These are phyloP conservation scores for Mesorhabditis sp. DNA, from an alignment of 2,888 invertebrate genomes.

Conservation along the genomic window DNA sequence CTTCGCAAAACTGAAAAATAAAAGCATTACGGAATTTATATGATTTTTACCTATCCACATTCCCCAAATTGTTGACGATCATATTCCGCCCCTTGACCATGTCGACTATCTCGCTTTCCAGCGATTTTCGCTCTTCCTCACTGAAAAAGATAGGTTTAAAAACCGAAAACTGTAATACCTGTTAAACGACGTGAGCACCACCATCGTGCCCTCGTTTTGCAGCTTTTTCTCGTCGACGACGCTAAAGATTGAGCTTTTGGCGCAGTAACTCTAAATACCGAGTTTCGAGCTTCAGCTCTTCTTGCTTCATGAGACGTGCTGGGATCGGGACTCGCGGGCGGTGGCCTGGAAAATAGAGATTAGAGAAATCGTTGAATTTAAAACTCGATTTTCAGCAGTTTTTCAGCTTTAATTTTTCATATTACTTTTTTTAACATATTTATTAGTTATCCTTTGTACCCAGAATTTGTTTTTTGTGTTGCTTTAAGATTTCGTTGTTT, in stretches of 20 bases:
- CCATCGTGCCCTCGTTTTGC: constrained; percentile 16
- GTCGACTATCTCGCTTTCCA: constrained; percentile 13
- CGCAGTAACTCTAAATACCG: not conserved
- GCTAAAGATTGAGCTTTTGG: not conserved
- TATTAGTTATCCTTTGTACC: too few species aligned
- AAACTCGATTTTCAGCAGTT: too few species aligned
- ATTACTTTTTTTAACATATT: too few species aligned
- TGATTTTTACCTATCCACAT: constrained; percentile 10
- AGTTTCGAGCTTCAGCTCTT: not conserved
- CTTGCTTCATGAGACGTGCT: constrained; percentile 7
- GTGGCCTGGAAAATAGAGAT: not conserved
- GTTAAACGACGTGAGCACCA: constrained; percentile 15
- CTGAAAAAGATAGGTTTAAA: constrained; percentile 7
- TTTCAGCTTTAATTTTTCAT: too few species aligned
- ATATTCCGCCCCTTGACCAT: constrained; percentile 12
- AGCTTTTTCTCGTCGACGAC: not conserved
- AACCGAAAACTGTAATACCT: not conserved
- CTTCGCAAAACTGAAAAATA: constrained; percentile 8
- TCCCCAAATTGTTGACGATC: constrained; percentile 13
- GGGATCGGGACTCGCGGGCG: constrained; percentile 4
- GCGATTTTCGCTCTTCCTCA: constrained; percentile 16
- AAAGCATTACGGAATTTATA: not conserved
- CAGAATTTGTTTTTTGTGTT: too few species aligned
- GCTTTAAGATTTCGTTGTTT: too few species aligned
- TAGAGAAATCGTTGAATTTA: constrained; percentile 35